phyloP scores from a whole-genome alignment of 37 sponge, comb jelly and placozoan species.

The Axinella damicornis region DNA sequence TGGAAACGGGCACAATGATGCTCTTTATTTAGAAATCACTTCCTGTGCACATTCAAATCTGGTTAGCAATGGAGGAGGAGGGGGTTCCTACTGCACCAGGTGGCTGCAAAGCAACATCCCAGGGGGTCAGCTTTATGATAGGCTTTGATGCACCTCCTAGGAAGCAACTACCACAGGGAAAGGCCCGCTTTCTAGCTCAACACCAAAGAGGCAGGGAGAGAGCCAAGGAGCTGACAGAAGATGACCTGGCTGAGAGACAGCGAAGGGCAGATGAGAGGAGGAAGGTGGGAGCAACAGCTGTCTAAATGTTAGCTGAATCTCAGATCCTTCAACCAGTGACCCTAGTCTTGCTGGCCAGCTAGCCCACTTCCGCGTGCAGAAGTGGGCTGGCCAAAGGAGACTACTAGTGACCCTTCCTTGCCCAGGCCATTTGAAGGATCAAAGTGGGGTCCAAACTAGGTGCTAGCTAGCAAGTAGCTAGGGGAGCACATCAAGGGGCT shows the following conservation, averaged over 20 bases:
- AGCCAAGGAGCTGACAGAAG: conserved; percentile 30
- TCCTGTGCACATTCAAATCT: background rate
- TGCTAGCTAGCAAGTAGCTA: no score
- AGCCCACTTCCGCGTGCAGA: no score
- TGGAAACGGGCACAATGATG: conserved; percentile 26
- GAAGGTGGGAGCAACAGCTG: conserved; percentile 27
- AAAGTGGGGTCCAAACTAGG: no score
- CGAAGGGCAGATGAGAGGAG: conserved; percentile 63
- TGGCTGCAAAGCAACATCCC: background rate
- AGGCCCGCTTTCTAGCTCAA: conserved; percentile 7
- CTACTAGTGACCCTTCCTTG: no score
- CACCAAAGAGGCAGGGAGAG: background rate
- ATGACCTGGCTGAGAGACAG: conserved; percentile 37
- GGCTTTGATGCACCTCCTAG: conserved; percentile 18
- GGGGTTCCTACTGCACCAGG: no score
- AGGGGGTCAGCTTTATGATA: conserved; percentile 26
- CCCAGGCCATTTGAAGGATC: no score
- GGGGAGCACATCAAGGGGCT: no score
- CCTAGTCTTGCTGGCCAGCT: no score
- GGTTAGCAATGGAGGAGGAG: background rate
- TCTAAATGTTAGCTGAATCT: background rate
- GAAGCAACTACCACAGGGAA: conserved; percentile 7
- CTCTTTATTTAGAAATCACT: conserved; percentile 27
- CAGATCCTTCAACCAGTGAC: no score
- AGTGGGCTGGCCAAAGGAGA: no score